Base-by-base conservation (phyloP, 2,888 invertebrate genomes). In the Poecilobothrus nobilitatus region DNA sequence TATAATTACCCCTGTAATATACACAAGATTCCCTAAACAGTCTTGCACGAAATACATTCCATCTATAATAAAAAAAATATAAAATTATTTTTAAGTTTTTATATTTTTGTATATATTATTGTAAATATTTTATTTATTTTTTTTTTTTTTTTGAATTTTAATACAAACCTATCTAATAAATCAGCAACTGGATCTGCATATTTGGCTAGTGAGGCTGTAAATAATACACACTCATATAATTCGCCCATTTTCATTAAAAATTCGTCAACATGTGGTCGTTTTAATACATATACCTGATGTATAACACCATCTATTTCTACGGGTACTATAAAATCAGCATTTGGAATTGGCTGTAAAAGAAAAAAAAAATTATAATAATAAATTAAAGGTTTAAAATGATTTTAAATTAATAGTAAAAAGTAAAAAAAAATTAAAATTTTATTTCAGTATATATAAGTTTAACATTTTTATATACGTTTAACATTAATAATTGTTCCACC, bases 171-270 rank as follows among this genome's bases (percentile, higher is more conserved):
- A 85, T 99, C 98, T 75, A 99, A 85, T 77, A 99, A 86, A 86
- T 99, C 97, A 70, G 98, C 97, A 74, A 99, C 99, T 61, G 99
- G 99, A 85, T 99, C 99, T 74, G 99, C 99, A 85, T 99, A 99
- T 90, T 98, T 99, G 72, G 97, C 96, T 81, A 98, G 87, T 83
- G 96, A 96, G 74, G 99, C 99, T 75, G 99, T 99, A 86, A 99
- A 99, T 76, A 99, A 88, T 76, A 99, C 94, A 84, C 99, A 99
- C 84, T 99, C 99, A 85, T 97, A 99, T 73, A 97, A 86, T 83
- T 97, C 95, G 71, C 98, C 99, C 91, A 99, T 97, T 77, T 94
- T 90, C 80, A 95, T 92, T 72, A 99, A 87, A 84, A 98, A 99
- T 82, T 97, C 97, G 84, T 99, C 99, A 68, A 99, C 98, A 84